phyloP scores from a whole-genome alignment of 2,888 invertebrate genomes.

The Xanthostigma xanthostigma region DNA sequence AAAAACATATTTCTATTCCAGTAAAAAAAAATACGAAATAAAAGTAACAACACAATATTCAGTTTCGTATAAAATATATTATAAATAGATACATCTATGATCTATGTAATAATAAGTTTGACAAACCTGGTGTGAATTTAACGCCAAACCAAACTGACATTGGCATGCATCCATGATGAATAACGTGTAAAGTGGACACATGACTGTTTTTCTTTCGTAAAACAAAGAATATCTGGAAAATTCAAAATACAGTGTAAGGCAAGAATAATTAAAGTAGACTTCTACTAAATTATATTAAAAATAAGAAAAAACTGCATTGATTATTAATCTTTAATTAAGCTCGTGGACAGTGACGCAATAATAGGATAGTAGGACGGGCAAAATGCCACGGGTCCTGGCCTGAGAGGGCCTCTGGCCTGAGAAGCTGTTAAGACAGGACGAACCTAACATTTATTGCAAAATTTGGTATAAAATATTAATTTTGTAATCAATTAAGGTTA shows the following conservation, averaged over 20 bases:
- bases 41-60: background rate
- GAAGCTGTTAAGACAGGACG: no score
- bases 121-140: constrained; percentile 79
- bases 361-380: no score
- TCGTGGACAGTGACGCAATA: no score
- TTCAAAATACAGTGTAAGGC: constrained; percentile 10
- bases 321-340: no score
- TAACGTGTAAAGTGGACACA: constrained; percentile 84
- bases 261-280: background rate
- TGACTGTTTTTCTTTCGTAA: constrained; percentile 88
- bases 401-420: no score
- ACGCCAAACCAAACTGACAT: constrained; percentile 96
- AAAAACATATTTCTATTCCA: background rate
- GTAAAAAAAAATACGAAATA: background rate
- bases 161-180: constrained; percentile 95
- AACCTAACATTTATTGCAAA: no score
- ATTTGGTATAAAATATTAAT: no score
- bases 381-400: no score
- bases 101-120: constrained; percentile 2
- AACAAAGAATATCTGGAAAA: constrained; percentile 78
- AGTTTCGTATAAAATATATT: background rate
- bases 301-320: no score
- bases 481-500: no score
- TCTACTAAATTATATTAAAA: no score
- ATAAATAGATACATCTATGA: constrained; percentile 4